These are phyloP conservation scores for Saimiri boliviensis DNA, from an alignment of 2,113 vertebrate genomes.

Conservation along the genomic window DNA sequence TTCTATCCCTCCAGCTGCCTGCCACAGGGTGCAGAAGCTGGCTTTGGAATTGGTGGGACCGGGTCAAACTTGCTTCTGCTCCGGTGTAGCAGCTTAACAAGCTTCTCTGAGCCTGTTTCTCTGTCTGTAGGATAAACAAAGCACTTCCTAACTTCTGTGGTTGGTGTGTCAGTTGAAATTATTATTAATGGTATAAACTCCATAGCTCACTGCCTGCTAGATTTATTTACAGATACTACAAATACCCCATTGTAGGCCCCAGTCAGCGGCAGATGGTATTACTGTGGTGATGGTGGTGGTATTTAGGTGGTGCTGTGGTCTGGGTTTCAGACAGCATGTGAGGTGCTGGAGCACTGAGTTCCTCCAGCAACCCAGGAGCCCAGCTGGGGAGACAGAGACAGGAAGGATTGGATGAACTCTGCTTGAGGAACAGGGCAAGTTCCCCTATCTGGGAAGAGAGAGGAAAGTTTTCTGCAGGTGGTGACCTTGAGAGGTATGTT, in stretches of 20 bases:
- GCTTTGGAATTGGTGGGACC: not conserved
- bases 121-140: not conserved
- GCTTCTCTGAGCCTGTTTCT: not conserved
- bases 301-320: not conserved
- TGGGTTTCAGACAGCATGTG: not conserved
- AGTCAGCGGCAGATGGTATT: not conserved
- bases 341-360: not conserved
- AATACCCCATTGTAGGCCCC: not conserved
- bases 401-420: not conserved
- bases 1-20: not conserved
- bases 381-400: accelerated
- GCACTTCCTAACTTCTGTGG: not conserved
- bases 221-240: not conserved
- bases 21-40: not conserved
- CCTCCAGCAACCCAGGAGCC: not conserved
- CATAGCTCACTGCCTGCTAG: not conserved
- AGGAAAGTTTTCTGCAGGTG: not conserved
- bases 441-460: not conserved
- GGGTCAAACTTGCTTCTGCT: not conserved
- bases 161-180: not conserved
- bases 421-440: accelerated
- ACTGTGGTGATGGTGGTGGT: too few species aligned
- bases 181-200: not conserved
- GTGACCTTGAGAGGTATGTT: not conserved
- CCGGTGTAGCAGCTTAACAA: not conserved